phyloP scores from a whole-genome alignment of 1,140 invertebrate genomes.

The Hetaerina americana region DNA sequence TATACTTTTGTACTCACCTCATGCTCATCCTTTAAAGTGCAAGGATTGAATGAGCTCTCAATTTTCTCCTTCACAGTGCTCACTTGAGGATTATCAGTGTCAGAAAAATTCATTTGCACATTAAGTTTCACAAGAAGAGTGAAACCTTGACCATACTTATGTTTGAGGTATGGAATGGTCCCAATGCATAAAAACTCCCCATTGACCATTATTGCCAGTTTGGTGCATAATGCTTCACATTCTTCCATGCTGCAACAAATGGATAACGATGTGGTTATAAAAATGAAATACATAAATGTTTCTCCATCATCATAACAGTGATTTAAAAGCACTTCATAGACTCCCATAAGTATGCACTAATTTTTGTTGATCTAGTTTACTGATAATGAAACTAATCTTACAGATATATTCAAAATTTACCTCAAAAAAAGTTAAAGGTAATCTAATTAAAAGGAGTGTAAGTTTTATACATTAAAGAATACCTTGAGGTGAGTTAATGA shows the following conservation, averaged over 20 bases:
- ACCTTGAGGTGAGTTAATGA: too few relatives aligned
- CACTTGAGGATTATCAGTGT: conserved; percentile 4
- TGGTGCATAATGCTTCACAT: conserved; percentile 61
- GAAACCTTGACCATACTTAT: conserved; percentile 64
- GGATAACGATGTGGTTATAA: too few relatives aligned
- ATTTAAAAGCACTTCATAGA: too few relatives aligned
- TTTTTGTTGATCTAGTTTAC: too few relatives aligned
- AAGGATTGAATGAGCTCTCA: conserved; percentile 6
- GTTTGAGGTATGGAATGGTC: conserved; percentile 55
- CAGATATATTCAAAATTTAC: too few relatives aligned
- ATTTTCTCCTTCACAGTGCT: conserved; percentile 7
- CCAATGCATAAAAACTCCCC: conserved; percentile 49
- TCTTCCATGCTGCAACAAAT: conserved; percentile 82
- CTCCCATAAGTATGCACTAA: too few relatives aligned
- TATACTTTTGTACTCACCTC: conserved; percentile 3
- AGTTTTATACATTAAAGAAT: too few relatives aligned
- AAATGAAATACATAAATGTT: too few relatives aligned
- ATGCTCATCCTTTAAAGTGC: conserved; percentile 2
- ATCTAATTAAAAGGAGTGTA: too few relatives aligned
- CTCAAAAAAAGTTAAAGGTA: too few relatives aligned
- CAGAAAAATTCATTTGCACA: conserved; percentile 14
- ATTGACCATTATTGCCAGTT: conserved; percentile 45
- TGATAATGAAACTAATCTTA: too few relatives aligned
- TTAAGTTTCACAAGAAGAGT: conserved; percentile 42
- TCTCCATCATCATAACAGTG: too few relatives aligned